A percentile compares a stretch with the other conserved stretches of the same genome.
Evolutionary conservation across 2,113 vertebrate genomes (phyloP).

Genomic region (Myrmecobius fasciatus): DNA sequence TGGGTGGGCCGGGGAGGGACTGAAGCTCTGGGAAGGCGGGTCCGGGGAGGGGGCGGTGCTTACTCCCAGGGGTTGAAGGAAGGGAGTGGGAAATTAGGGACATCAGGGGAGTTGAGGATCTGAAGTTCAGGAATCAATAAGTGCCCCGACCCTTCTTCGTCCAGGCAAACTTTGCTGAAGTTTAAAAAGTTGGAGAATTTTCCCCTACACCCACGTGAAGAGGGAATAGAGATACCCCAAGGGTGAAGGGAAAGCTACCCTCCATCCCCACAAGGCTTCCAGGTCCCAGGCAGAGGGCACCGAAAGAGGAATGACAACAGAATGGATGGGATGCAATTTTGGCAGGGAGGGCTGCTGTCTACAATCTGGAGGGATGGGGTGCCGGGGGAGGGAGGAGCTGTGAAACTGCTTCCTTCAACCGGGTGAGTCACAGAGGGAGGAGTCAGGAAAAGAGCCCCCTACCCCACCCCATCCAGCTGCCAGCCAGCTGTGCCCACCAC

Average conservation of each 20-base stretch:
- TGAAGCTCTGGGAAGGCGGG: conserved; percentile 73
- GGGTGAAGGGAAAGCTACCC: conserved; percentile 39
- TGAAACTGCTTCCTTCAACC: conserved; percentile 43
- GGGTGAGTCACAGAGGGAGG: conserved; percentile 70
- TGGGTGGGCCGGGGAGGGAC: conserved; percentile 75
- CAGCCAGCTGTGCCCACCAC: conserved; percentile 86
- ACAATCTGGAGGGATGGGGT: conserved; percentile 34
- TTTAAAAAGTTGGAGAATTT: conserved; percentile 51
- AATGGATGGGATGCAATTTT: conserved; percentile 27
- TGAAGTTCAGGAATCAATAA: not conserved
- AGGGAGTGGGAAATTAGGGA: conserved; percentile 62
- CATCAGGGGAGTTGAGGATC: conserved; percentile 32
- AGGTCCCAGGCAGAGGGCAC: not conserved
- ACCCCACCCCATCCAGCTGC: conserved; percentile 84
- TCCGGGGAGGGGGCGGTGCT: conserved; percentile 53
- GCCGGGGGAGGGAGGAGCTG: not conserved
- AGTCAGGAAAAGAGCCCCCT: conserved; percentile 61
- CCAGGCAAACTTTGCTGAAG: conserved; percentile 38
- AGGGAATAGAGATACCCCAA: conserved; percentile 58
- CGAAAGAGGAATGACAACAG: conserved; percentile 17
- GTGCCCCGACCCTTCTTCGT: conserved; percentile 3
- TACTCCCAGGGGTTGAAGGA: conserved; percentile 52
- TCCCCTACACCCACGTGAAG: conserved; percentile 24
- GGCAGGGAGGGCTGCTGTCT: conserved; percentile 27
- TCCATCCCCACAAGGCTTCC: not conserved